Evolutionary conservation across 2,888 invertebrate genomes (phyloP), one percentile per base, ranked within the genome.

Genomic region (Achlya flavicornis): DNA sequence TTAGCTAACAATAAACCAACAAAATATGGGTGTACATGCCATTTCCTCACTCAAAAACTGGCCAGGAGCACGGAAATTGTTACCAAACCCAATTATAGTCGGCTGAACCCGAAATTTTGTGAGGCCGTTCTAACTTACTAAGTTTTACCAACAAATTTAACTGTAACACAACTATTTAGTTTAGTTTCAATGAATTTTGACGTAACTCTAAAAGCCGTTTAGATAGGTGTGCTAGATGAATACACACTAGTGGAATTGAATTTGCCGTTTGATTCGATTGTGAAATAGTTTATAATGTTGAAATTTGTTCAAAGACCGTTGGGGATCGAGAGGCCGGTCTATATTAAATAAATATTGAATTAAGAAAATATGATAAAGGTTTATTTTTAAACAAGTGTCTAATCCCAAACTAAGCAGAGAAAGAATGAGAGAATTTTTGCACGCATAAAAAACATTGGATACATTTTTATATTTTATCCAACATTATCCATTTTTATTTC

Each of bases 31-130:
- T 67, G 61, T 63, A 71, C 70, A 64, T 66, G 64, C 64, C 68
- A 71, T 74, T 71, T 64, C 70, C 67, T 64, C 66, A 70, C 71
- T 74, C 73, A 75, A 78, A 78, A 76, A 75, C 70, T 71, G 75
- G 77, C 75, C 75, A 66, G 72, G 48, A 69, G 70, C 71, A 77
- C 70, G 71, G 75, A 83, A 89, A 88, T 88, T 86, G 87, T 88
- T 87, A 73, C 74, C 67, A 78, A 90, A 89, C 80, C 84, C 85
- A 88, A 89, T 88, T 88, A 89, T 80, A 73, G 76, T 75, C 73
- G 78, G 79, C 70, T 71, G 70, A 72, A 69, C 79, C 80, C 79
- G 70, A 84, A 78, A 79, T 77, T 77, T 70, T 79, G 70, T 65
- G 74, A 69, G 76, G 73, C 75, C 16, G 69, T 74, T 67, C 72